Percentiles rank a stretch among this genome's conserved stretches.
phyloP scores from a whole-genome alignment of 2,113 vertebrate genomes.

The Hassar affinis region DNA sequence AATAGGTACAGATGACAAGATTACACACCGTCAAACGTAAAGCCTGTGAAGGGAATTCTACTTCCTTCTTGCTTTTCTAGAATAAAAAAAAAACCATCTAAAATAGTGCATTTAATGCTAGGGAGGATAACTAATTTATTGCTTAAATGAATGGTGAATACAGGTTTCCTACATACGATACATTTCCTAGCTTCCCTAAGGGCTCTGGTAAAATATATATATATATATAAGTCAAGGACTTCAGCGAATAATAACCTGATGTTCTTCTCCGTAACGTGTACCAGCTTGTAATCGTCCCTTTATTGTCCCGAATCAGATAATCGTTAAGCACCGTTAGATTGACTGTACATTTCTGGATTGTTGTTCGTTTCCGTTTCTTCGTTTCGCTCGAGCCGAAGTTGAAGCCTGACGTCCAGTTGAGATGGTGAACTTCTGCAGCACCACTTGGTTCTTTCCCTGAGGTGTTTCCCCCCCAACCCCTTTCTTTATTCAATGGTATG shows the following conservation, averaged over 20 bases:
- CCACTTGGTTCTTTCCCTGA: constrained; percentile 73
- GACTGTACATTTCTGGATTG: constrained; percentile 35
- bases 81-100: constrained; percentile 4
- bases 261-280: constrained; percentile 49
- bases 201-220: constrained; percentile 61
- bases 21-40: neutral
- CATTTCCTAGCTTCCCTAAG: constrained; percentile 47
- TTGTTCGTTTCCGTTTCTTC: neutral
- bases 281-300: constrained; percentile 57
- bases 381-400: constrained; percentile 16
- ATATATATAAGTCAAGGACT: no score
- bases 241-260: constrained; percentile 50
- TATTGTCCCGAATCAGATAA: constrained; percentile 51
- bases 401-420: constrained; percentile 54
- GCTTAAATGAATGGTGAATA: constrained; percentile 29
- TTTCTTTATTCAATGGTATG: constrained; percentile 52
- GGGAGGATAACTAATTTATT: constrained; percentile 35
- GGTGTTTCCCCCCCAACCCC: constrained; percentile 61
- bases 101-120: constrained; percentile 50
- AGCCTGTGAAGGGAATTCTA: neutral
- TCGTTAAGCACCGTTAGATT: constrained; percentile 56
- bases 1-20: neutral
- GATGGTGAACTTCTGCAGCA: constrained; percentile 58
- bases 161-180: constrained; percentile 47
- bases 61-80: neutral